Conservation (phyloP, 2,113 vertebrate species). For the Calypte anna region DNA sequence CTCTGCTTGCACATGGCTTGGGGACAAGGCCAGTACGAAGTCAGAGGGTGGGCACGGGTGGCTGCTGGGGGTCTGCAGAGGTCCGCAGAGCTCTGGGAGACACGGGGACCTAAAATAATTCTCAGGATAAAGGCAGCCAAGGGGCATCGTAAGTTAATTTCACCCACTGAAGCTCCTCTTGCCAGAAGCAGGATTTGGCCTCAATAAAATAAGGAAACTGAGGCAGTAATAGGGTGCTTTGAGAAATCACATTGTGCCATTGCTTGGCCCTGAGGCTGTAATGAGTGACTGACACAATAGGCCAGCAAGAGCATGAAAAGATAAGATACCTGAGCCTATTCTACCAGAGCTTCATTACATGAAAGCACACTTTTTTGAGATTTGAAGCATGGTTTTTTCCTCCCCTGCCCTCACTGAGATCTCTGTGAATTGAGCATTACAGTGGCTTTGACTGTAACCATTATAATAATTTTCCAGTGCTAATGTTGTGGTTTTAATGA, state of each 20-base stretch:
- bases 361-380: not conserved
- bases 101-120: not conserved
- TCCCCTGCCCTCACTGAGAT: not conserved
- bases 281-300: not conserved
- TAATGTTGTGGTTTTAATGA: slow-evolving; percentile 84
- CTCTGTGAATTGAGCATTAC: slow-evolving; percentile 72
- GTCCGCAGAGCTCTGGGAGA: not conserved
- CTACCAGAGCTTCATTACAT: not conserved
- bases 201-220: not conserved
- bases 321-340: not conserved
- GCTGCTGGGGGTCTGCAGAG: not conserved
- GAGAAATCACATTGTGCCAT: not conserved
- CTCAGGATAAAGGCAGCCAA: not conserved
- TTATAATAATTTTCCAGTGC: slow-evolving; percentile 80
- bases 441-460: slow-evolving; percentile 88
- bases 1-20: not conserved
- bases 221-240: not conserved
- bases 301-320: not conserved
- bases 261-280: not conserved
- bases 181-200: not conserved
- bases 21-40: not conserved
- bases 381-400: not conserved
- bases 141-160: not conserved
- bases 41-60: not conserved
- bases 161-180: not conserved